Percentiles rank a stretch among this genome's conserved stretches.
Evolutionary conservation across 2,113 vertebrate species (phyloP).

Genomic region (Acanthochromis polyacanthus): DNA sequence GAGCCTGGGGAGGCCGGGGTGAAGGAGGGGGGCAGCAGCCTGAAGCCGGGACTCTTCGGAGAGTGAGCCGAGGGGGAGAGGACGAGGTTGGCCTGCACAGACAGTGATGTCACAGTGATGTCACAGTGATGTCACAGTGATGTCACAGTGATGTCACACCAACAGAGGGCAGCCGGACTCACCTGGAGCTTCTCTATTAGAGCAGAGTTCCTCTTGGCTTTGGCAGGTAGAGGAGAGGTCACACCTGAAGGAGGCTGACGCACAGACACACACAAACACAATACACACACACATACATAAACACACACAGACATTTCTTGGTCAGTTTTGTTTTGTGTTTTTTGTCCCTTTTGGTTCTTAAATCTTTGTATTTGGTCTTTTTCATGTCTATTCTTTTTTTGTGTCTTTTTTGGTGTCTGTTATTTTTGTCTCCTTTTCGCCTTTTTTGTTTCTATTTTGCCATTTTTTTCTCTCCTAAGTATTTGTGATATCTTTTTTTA

Average conservation of each 20-base stretch:
- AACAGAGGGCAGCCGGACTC: conserved; percentile 38
- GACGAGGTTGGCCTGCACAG: conserved; percentile 74
- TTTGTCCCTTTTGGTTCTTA: too few relatives aligned
- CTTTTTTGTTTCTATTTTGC: too few relatives aligned
- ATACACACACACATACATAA: conserved; percentile 22
- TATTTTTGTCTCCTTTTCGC: too few relatives aligned
- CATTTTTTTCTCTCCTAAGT: too few relatives aligned
- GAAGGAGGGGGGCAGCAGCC: conserved; percentile 48
- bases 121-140: background rate
- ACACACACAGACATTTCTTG: too few relatives aligned
- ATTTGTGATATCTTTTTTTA: too few relatives aligned
- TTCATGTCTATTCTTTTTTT: too few relatives aligned
- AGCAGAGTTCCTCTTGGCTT: conserved; percentile 81
- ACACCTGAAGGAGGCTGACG: conserved; percentile 47
- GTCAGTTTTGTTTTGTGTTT: too few relatives aligned
- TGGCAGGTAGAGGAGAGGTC: conserved; percentile 53
- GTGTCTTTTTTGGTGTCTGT: too few relatives aligned
- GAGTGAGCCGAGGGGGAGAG: conserved; percentile 70
- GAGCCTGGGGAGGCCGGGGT: conserved; percentile 36
- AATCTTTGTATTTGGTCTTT: too few relatives aligned
- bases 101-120: background rate
- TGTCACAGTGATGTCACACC: background rate
- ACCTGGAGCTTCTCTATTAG: conserved; percentile 86
- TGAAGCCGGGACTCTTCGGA: conserved; percentile 74
- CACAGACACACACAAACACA: conserved; percentile 31